These are phyloP conservation scores for Canis aureus DNA, from an alignment of 2,113 vertebrate genomes.

Conservation along the genomic window DNA sequence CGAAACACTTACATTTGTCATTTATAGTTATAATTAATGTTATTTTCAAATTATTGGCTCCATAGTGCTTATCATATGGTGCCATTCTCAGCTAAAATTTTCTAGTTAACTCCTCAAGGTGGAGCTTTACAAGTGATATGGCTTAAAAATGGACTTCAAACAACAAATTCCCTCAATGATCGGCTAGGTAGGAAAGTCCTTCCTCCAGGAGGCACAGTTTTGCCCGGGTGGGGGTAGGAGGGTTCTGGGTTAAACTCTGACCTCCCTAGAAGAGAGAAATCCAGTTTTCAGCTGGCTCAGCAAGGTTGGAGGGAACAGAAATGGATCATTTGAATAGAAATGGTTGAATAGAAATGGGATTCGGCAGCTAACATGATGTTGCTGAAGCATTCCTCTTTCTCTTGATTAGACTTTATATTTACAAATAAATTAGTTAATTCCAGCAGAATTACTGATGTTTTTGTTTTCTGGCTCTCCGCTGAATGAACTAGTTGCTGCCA, in stretches of 20 bases:
- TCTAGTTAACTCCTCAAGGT: background rate
- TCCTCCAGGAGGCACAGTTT: background rate
- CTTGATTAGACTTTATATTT: conserved; percentile 32
- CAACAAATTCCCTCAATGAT: background rate
- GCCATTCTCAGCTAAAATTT: background rate
- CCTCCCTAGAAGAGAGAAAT: background rate
- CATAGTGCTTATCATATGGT: background rate
- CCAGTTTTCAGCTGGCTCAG: background rate
- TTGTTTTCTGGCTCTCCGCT: conserved; percentile 1
- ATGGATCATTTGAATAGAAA: background rate
- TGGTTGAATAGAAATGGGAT: background rate
- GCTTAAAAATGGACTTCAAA: background rate
- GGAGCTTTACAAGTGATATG: background rate
- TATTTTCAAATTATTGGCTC: background rate
- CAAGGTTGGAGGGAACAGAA: background rate
- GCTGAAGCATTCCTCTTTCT: background rate
- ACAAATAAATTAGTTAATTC: conserved; percentile 37
- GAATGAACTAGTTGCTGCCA: conserved; percentile 5
- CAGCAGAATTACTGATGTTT: background rate
- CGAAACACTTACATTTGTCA: background rate
- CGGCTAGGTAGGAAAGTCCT: background rate
- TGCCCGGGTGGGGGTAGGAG: background rate
- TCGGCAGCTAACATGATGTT: background rate
- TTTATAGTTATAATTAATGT: background rate
- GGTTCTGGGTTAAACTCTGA: background rate